Conservation (phyloP, 92 coral and sea anemone species). For the Muricea muricata region DNA sequence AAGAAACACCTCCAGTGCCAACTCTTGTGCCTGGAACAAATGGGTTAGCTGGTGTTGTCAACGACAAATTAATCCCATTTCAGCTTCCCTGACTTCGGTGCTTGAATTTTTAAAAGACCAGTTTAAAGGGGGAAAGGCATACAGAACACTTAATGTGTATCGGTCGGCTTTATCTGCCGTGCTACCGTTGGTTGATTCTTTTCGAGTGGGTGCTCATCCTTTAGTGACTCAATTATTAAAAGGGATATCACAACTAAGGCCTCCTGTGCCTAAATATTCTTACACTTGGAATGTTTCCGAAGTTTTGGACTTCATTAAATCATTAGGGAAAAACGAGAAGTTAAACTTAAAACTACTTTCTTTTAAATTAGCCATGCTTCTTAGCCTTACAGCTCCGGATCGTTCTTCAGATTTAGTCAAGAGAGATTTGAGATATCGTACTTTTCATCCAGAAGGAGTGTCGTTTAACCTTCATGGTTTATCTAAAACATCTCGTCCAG, state of each 20-base stretch:
- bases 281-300: neutral
- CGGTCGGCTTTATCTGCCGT: constrained; percentile 8
- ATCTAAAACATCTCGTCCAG: constrained; percentile 28
- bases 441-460: constrained; percentile 52
- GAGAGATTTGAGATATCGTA: constrained; percentile 42
- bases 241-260: neutral
- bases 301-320: neutral
- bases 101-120: constrained; percentile 10
- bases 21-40: constrained; percentile 10
- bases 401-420: constrained; percentile 50
- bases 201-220: neutral
- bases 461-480: constrained; percentile 53
- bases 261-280: neutral
- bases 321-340: constrained; percentile 8
- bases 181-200: neutral
- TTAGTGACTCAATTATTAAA: constrained; percentile 6
- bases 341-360: constrained; percentile 3
- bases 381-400: constrained; percentile 53
- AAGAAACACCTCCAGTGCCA: constrained; percentile 5
- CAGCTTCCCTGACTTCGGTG: neutral
- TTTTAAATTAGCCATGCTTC: neutral
- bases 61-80: constrained; percentile 6
- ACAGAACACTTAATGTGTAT: neutral
- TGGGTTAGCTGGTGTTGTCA: constrained; percentile 14
- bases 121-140: constrained; percentile 5